A percentile compares a stretch with the other conserved stretches of the same genome.
These are phyloP conservation scores for Aurelia coerulea DNA, from an alignment of 30 jellyfish, hydroid and myxozoan species.

Conservation along the genomic window DNA sequence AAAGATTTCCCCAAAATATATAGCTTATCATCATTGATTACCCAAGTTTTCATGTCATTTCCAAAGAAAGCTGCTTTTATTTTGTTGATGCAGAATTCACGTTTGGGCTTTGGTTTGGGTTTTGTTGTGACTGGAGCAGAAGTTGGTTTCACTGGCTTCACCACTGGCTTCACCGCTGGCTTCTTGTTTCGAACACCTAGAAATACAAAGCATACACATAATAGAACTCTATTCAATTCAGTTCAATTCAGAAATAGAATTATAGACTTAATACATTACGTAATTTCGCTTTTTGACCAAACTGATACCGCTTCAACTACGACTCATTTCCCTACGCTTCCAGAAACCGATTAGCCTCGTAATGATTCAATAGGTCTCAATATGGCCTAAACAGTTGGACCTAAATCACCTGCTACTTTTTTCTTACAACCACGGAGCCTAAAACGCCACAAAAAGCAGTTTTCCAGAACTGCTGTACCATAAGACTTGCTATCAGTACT, in stretches of 20 bases:
- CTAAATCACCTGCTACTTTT: too few relatives aligned
- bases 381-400: too few relatives aligned
- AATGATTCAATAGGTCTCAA: too few relatives aligned
- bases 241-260: neutral
- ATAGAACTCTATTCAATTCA: too few relatives aligned
- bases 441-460: too few relatives aligned
- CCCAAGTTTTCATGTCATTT: constrained; percentile 33
- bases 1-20: constrained; percentile 54
- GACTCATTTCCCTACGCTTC: neutral
- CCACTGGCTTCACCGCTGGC: neutral
- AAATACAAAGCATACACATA: neutral
- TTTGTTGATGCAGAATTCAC: constrained; percentile 37
- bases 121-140: constrained; percentile 9
- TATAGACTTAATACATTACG: neutral
- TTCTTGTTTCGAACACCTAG: neutral
- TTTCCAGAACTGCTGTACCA: too few relatives aligned
- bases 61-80: constrained; percentile 77
- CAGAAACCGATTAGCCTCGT: too few relatives aligned
- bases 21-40: constrained; percentile 69
- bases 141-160: constrained; percentile 12
- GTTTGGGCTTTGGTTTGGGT: constrained; percentile 21
- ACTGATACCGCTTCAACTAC: neutral
- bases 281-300: neutral
- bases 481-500: too few relatives aligned
- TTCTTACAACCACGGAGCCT: too few relatives aligned